A percentile compares a stretch with the other conserved stretches of the same genome.
These are phyloP conservation scores for Conchocele bisecta DNA, from an alignment of 2,888 invertebrate species.

Conservation along the genomic window DNA sequence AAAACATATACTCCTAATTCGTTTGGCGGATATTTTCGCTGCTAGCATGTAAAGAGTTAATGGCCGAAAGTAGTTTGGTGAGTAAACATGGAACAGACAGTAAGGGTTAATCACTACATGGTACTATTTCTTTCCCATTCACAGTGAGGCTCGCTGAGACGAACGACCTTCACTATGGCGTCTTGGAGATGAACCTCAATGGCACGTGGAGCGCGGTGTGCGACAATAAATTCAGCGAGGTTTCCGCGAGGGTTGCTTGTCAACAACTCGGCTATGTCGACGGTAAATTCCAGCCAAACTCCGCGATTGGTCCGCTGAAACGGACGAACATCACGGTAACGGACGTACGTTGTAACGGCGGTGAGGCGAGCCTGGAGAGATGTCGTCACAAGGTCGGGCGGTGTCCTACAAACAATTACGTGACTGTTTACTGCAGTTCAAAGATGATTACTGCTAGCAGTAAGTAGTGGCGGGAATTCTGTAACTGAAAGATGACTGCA, in stretches of 20 bases:
- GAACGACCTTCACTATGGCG: constrained; percentile 65
- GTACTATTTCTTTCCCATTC: too few relatives aligned
- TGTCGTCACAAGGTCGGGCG: constrained; percentile 51
- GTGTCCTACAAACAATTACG: constrained; percentile 58
- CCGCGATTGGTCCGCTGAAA: constrained; percentile 61
- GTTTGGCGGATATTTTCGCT: too few relatives aligned
- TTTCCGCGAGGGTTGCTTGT: constrained; percentile 67
- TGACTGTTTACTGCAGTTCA: constrained; percentile 64
- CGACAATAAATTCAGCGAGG: constrained; percentile 61
- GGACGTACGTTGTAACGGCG: constrained; percentile 64
- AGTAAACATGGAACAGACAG: too few relatives aligned
- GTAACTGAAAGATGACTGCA: neutral
- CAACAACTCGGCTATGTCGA: constrained; percentile 63
- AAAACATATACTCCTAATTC: too few relatives aligned
- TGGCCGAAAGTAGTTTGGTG: too few relatives aligned
- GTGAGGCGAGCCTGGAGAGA: constrained; percentile 54
- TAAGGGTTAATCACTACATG: too few relatives aligned
- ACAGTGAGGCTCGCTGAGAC: constrained; percentile 66
- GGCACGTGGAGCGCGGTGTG: constrained; percentile 69
- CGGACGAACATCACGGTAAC: constrained; percentile 54
- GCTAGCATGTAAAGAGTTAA: too few relatives aligned
- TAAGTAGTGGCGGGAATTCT: constrained; percentile 41
- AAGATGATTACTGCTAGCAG: constrained; percentile 41
- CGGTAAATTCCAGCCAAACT: constrained; percentile 61
- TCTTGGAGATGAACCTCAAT: constrained; percentile 67